Percentiles rank a stretch among this genome's conserved stretches.
phyloP scores from a whole-genome alignment of 2,113 vertebrate genomes.

The Tor tambroides region DNA sequence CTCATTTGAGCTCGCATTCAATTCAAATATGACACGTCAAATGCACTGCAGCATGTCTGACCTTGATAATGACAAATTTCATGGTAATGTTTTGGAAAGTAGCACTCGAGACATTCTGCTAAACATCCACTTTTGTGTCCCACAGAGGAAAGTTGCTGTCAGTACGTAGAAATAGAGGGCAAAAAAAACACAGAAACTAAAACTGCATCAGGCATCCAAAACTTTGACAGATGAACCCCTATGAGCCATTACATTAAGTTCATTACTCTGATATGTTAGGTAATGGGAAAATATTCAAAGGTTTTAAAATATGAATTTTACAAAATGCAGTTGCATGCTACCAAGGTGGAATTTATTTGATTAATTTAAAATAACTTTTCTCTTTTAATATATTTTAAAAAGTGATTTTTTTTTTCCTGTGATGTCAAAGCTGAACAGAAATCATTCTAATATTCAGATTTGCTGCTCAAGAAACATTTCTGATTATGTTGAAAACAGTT shows the following conservation, averaged over 20 bases:
- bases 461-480: neutral
- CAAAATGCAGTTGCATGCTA: neutral
- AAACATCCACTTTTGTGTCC: no score
- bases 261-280: neutral
- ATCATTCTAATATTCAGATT: neutral
- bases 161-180: no score
- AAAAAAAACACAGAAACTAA: no score
- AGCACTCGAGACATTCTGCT: neutral
- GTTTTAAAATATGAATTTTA: neutral
- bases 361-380: neutral
- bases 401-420: neutral
- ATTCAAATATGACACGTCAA: neutral
- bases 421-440: neutral
- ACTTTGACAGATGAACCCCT: neutral
- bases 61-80: neutral
- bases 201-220: no score
- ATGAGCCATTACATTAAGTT: neutral
- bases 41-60: neutral
- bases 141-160: no score
- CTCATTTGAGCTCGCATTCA: neutral
- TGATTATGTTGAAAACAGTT: neutral
- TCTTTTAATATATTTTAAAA: no score
- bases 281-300: neutral
- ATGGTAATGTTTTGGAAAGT: neutral
- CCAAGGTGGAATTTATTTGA: neutral